phyloP scores from a whole-genome alignment of 2,888 invertebrate genomes.

The Stomorhina lunata region DNA sequence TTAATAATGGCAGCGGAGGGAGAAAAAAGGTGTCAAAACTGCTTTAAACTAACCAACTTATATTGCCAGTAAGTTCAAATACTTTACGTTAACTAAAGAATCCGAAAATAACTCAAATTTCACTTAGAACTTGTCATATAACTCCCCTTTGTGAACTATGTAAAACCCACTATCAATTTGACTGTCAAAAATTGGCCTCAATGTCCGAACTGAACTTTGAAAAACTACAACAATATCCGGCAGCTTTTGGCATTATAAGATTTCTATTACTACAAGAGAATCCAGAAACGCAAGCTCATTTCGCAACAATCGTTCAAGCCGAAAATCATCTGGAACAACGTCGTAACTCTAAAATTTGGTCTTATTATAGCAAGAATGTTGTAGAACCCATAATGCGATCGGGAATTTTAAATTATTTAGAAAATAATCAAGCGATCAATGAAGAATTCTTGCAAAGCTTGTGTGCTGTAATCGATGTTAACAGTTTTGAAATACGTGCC shows the following conservation, averaged over 20 bases:
- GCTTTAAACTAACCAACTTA: conserved; percentile 76
- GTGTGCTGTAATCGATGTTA: conserved; percentile 88
- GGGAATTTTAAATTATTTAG: conserved; percentile 69
- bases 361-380: conserved; percentile 80
- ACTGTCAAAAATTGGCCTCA: conserved; percentile 81
- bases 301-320: conserved; percentile 81
- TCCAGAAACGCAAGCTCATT: conserved; percentile 76
- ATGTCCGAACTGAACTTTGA: conserved; percentile 73
- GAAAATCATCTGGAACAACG: conserved; percentile 83
- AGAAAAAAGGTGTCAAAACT: conserved; percentile 81
- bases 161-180: conserved; percentile 80
- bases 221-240: conserved; percentile 72
- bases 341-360: conserved; percentile 82
- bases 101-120: not conserved
- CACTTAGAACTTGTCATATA: conserved; percentile 80
- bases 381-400: conserved; percentile 73
- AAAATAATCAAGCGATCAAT: conserved; percentile 78
- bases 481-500: conserved; percentile 86
- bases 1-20: conserved; percentile 80
- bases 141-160: conserved; percentile 81
- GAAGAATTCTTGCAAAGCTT: conserved; percentile 83
- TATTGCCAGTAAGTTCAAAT: conserved; percentile 73
- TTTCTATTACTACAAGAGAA: conserved; percentile 80
- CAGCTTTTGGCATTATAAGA: conserved; percentile 78
- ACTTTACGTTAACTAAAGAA: not conserved